These are phyloP conservation scores for Australoheros scitulus DNA, from an alignment of 2,113 vertebrate species.

Conservation along the genomic window DNA sequence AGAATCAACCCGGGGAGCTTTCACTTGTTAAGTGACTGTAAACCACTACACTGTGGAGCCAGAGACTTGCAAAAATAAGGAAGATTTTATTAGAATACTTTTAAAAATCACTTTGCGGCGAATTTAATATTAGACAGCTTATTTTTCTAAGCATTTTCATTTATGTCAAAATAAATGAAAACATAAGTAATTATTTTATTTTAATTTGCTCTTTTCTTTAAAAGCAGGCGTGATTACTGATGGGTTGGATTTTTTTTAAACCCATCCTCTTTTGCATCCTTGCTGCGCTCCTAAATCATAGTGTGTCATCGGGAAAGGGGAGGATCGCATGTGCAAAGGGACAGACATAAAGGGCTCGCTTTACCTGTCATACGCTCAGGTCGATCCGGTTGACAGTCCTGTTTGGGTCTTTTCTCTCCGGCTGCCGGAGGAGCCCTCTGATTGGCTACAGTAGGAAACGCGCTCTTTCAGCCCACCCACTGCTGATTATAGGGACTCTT, in stretches of 20 bases:
- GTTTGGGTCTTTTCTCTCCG: not conserved
- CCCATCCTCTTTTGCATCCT: not conserved
- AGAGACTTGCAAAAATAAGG: not conserved
- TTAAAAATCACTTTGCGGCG: not conserved
- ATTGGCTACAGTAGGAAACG: constrained; percentile 70
- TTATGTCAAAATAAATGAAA: not conserved
- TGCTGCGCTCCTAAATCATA: not conserved
- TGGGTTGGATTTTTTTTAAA: not conserved
- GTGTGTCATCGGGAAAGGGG: constrained; percentile 29
- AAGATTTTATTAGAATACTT: not conserved
- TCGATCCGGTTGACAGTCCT: not conserved
- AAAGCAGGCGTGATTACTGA: not conserved
- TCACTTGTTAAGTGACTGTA: not conserved
- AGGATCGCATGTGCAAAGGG: constrained; percentile 34
- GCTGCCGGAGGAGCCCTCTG: constrained; percentile 38
- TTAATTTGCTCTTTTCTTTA: not conserved
- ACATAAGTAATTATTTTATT: not conserved
- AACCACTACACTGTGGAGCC: not conserved
- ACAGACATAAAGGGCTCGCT: constrained; percentile 35
- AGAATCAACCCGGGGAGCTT: not conserved
- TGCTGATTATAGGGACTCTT: constrained; percentile 64
- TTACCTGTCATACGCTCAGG: constrained; percentile 49
- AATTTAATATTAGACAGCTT: not conserved
- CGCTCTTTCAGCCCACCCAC: constrained; percentile 74
- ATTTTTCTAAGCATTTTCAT: not conserved